Base-by-base conservation (phyloP, 2,797 vertebrate genomes). In the Gallinago nigripennis region DNA sequence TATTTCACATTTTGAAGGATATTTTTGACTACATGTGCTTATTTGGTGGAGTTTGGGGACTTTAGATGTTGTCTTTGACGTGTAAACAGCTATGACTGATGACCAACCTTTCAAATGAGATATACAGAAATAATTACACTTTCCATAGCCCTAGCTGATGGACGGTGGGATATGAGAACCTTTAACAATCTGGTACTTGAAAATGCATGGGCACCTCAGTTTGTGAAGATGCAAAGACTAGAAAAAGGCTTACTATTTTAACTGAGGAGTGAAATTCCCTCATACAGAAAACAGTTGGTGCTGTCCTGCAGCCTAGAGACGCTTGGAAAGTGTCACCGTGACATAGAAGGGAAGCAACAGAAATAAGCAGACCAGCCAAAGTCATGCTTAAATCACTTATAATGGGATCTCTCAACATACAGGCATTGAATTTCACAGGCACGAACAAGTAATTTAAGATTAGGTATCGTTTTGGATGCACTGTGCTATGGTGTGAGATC, bases 391-490 rank as follows among this genome's bases (percentile, higher is more conserved):
- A 33, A 24, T 85, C 90, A n/a, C 88, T 70, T 78, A 6, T n/a
- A 86, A 21, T 16, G 53, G 16, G 48, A 87, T 80, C 11, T 91
- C 88, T 83, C 69, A 37, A 60, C 46, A 19, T 63, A 64, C 60
- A 77, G 43, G 33, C 71, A 45, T 41, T 46, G 79, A 33, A 9
- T 50, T 95, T 54, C 13, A 31, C 33, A 39, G 51, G 45, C 25
- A 31, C 3, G 12, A n/a, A 58, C 33, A 66, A 77, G 50, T 60
- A 75, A 93, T 60, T 79, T 79, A 21, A 86, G 19, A n/a, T 51
- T 31, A 75, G 35, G 13, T 15, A 2, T 46, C 2, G 4, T 76
- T 85, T 66, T 54, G 30, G 8, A 27, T 2, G 3, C 0, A 0
- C 6, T 19, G 9, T 46, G 54, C n/a, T 43, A 12, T 8, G 48